phyloP scores from a whole-genome alignment of 2,888 invertebrate genomes.

The Theristus sp. region DNA sequence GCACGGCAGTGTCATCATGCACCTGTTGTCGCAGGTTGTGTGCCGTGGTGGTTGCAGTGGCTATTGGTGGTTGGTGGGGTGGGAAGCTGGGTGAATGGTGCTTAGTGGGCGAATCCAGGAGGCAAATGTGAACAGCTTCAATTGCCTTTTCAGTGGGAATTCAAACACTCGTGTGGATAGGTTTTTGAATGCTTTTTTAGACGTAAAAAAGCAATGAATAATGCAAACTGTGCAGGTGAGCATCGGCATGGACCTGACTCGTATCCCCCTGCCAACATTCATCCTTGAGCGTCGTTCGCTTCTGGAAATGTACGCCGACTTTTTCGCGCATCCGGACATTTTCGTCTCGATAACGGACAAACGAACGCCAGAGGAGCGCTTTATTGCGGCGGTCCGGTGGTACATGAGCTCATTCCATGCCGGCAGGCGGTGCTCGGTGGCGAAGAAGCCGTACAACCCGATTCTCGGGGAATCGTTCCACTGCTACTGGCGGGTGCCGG shows the following conservation, averaged over 20 bases:
- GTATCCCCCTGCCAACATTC: constrained; percentile 92
- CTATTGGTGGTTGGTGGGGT: too few relatives aligned
- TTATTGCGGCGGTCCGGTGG: constrained; percentile 85
- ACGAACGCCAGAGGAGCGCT: constrained; percentile 63
- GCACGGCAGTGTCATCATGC: constrained; percentile 89
- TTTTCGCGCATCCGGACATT: constrained; percentile 95
- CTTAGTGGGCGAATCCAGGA: too few relatives aligned
- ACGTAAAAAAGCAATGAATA: not conserved
- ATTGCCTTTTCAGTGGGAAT: too few relatives aligned
- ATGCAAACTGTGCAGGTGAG: too few relatives aligned
- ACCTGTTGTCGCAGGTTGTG: constrained; percentile 84
- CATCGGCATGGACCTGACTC: constrained; percentile 98
- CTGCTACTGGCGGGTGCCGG: constrained; percentile 51
- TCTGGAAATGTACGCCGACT: constrained; percentile 98
- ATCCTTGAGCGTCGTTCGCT: constrained; percentile 89
- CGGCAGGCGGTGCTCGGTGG: constrained; percentile 82
- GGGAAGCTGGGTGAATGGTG: too few relatives aligned
- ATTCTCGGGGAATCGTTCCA: constrained; percentile 87
- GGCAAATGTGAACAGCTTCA: too few relatives aligned
- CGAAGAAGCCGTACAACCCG: constrained; percentile 97
- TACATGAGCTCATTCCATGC: constrained; percentile 97
- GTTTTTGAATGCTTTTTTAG: not conserved
- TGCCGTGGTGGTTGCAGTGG: too few relatives aligned
- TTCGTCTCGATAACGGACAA: constrained; percentile 66
- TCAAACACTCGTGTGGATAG: too few relatives aligned